These are phyloP conservation scores for Heliconius hermathena DNA, from an alignment of 1,140 invertebrate genomes.

Conservation along the genomic window DNA sequence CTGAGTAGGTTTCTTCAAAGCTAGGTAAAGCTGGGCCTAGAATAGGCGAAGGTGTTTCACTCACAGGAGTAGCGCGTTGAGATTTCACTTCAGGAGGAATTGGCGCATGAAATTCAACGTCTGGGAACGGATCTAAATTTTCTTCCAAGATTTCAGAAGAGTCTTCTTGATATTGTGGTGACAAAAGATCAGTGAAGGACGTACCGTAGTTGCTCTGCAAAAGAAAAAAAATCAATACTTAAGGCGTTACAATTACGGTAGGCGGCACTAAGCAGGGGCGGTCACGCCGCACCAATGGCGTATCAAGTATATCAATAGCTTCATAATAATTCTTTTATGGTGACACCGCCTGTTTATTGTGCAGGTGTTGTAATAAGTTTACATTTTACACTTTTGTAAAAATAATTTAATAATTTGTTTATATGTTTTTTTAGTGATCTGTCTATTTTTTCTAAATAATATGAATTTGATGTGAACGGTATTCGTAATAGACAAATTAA, in stretches of 20 bases:
- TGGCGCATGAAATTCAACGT: conserved; percentile 80
- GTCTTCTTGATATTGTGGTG: conserved; percentile 80
- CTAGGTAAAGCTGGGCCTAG: conserved; percentile 88
- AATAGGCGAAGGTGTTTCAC: conserved; percentile 71
- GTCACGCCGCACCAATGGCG: conserved; percentile 67
- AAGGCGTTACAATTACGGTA: conserved; percentile 65
- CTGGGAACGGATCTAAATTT: conserved; percentile 79
- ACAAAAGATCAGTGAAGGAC: conserved; percentile 81
- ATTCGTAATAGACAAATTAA: background rate
- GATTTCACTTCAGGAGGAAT: conserved; percentile 69
- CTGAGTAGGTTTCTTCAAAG: conserved; percentile 93
- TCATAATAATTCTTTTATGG: conserved; percentile 47
- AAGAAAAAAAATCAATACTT: conserved; percentile 70
- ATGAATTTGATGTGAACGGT: background rate
- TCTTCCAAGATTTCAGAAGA: conserved; percentile 80
- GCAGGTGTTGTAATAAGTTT: conserved; percentile 40
- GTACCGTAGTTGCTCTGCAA: conserved; percentile 82
- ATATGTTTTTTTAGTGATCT: background rate
- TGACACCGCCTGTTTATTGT: conserved; percentile 39
- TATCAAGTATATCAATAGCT: conserved; percentile 44
- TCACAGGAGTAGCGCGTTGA: conserved; percentile 67
- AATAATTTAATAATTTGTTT: background rate
- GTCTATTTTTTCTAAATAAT: background rate
- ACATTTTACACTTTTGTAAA: background rate
- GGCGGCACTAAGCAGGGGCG: conserved; percentile 68